Conservation (phyloP, 2,113 vertebrate genomes). For the Prionailurus bengalensis region DNA sequence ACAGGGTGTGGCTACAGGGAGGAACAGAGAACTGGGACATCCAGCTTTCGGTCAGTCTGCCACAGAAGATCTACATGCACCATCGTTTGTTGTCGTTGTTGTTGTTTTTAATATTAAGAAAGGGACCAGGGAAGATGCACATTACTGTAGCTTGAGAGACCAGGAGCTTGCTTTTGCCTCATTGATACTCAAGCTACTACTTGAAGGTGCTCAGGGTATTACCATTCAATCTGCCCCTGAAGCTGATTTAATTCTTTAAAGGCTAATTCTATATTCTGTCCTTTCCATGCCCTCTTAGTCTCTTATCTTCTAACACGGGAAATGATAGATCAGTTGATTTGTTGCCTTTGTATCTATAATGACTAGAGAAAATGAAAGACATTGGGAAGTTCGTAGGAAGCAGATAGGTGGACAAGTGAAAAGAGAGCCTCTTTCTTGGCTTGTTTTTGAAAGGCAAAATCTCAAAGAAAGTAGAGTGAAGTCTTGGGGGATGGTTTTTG, state of each 20-base stretch:
- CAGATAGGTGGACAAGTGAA: constrained; percentile 68
- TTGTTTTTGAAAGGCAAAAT: constrained; percentile 68
- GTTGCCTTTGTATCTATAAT: constrained; percentile 83
- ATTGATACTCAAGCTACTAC: not conserved
- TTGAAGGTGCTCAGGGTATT: constrained; percentile 67
- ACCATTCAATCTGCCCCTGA: constrained; percentile 44
- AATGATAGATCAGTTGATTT: constrained; percentile 82
- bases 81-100: not conserved
- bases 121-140: not conserved
- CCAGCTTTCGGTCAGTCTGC: not conserved
- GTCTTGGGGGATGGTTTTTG: not conserved
- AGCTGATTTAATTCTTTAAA: constrained; percentile 72
- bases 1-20: not conserved
- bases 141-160: not conserved
- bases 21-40: not conserved
- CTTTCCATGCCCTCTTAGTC: constrained; percentile 77
- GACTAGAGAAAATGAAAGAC: constrained; percentile 84
- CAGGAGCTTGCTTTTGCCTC: not conserved
- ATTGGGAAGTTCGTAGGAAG: constrained; percentile 74
- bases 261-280: constrained; percentile 76
- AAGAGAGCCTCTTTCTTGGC: constrained; percentile 19
- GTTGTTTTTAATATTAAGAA: not conserved
- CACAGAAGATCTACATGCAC: not conserved
- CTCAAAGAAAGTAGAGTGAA: constrained; percentile 70
- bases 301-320: constrained; percentile 81